These are phyloP conservation scores for Orthosia gothica DNA, from an alignment of 2,888 invertebrate species.

Conservation along the genomic window DNA sequence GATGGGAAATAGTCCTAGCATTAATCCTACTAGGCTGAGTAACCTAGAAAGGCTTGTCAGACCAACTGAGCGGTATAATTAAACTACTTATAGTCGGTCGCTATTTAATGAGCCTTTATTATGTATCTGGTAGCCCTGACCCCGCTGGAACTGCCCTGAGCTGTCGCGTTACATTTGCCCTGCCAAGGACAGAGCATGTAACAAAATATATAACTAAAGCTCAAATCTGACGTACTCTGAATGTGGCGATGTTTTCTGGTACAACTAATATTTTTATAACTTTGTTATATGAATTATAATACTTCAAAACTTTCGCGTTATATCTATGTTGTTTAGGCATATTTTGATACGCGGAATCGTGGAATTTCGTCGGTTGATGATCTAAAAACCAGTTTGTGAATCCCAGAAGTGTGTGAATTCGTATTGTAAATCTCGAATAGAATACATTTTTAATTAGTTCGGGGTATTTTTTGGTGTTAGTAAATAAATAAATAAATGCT, in stretches of 20 bases:
- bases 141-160: slow-evolving; percentile 23
- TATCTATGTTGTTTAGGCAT: background rate
- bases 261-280: too few species aligned
- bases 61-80: too few species aligned
- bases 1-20: background rate
- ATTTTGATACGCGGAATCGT: background rate
- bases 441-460: background rate
- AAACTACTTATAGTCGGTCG: too few species aligned
- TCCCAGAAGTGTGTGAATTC: background rate
- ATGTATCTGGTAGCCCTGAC: slow-evolving; percentile 17
- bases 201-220: background rate
- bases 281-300: too few species aligned
- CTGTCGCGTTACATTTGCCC: slow-evolving; percentile 15
- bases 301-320: background rate
- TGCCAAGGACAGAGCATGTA: slow-evolving; percentile 3
- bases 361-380: background rate
- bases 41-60: too few species aligned
- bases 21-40: background rate
- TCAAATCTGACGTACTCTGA: background rate
- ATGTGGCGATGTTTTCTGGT: background rate
- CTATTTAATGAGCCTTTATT: slow-evolving; percentile 20
- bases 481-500: too few species aligned
- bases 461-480: background rate
- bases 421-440: background rate
- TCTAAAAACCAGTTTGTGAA: background rate